Percentiles rank a stretch among this genome's conserved stretches.
phyloP scores from a whole-genome alignment of 2,797 vertebrate genomes.

The Smutsia temminckii region DNA sequence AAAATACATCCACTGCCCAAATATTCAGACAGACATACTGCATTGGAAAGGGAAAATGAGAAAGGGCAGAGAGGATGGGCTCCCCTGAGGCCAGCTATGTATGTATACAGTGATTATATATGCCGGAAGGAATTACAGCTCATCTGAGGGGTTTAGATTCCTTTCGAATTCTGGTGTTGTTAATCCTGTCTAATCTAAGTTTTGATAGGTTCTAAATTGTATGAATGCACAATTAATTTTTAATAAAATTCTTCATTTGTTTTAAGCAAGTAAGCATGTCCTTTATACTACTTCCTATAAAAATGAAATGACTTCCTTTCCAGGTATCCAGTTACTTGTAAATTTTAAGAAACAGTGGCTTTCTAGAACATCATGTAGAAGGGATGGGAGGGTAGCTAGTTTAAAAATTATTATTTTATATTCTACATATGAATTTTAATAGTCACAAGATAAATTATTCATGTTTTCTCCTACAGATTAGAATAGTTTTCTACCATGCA shows the following conservation, averaged over 20 bases:
- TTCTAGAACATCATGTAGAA: constrained; percentile 37
- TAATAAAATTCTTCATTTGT: background rate
- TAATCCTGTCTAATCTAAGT: background rate
- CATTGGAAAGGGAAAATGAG: background rate
- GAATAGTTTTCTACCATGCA: constrained; percentile 13
- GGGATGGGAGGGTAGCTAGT: background rate
- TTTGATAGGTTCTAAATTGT: constrained; percentile 7
- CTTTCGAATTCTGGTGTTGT: background rate
- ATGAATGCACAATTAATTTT: constrained; percentile 23
- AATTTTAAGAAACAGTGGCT: background rate
- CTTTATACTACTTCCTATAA: background rate
- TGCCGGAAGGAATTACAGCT: background rate
- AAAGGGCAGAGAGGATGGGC: background rate
- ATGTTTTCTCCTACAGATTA: background rate
- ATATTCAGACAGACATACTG: background rate
- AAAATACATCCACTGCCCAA: background rate
- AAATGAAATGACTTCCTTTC: background rate
- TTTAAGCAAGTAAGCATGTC: background rate
- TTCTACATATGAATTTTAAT: constrained; percentile 23
- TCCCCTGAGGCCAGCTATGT: fast-evolving
- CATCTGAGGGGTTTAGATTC: background rate
- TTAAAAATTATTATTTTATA: constrained; percentile 21
- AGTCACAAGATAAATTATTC: constrained; percentile 36
- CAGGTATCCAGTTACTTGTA: background rate
- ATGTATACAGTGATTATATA: background rate